phyloP scores from a whole-genome alignment of 2,113 vertebrate genomes.

The Leucopternis melanops region DNA sequence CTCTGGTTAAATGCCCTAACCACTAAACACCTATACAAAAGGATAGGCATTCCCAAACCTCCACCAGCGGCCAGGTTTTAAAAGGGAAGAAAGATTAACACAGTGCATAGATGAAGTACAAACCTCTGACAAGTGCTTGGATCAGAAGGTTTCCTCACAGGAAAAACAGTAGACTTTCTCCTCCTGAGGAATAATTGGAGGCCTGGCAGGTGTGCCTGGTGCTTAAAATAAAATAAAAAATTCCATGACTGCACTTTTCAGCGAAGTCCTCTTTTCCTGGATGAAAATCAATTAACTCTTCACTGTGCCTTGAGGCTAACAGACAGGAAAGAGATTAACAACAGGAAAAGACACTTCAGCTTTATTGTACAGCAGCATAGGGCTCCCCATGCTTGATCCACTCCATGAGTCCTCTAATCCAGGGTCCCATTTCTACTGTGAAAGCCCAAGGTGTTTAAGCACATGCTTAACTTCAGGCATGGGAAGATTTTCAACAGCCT shows the following conservation, averaged over 20 bases:
- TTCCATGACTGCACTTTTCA: conserved; percentile 47
- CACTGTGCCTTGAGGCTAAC: conserved; percentile 61
- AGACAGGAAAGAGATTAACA: conserved; percentile 67
- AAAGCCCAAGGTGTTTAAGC: conserved; percentile 16
- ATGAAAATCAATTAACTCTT: conserved; percentile 69
- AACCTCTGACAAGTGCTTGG: conserved; percentile 40
- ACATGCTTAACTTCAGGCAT: conserved; percentile 47
- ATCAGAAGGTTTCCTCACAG: conserved; percentile 64
- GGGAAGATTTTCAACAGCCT: conserved; percentile 30
- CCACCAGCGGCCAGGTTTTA: not conserved
- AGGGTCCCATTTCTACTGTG: not conserved
- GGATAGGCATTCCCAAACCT: not conserved
- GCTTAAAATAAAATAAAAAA: conserved; percentile 66
- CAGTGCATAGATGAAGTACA: conserved; percentile 2
- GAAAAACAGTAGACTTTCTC: conserved; percentile 63
- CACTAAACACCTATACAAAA: conserved; percentile 2
- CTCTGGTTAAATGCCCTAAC: not conserved
- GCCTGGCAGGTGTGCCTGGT: conserved; percentile 62
- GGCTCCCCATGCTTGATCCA: conserved; percentile 33
- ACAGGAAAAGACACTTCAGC: conserved; percentile 57
- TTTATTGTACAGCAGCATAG: conserved; percentile 51
- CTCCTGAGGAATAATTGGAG: conserved; percentile 63
- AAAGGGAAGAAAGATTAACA: conserved; percentile 43
- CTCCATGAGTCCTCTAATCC: conserved; percentile 25
- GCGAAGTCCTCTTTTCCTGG: conserved; percentile 61